These are phyloP conservation scores for Avahi laniger DNA, from an alignment of 2,797 vertebrate genomes.

Conservation along the genomic window DNA sequence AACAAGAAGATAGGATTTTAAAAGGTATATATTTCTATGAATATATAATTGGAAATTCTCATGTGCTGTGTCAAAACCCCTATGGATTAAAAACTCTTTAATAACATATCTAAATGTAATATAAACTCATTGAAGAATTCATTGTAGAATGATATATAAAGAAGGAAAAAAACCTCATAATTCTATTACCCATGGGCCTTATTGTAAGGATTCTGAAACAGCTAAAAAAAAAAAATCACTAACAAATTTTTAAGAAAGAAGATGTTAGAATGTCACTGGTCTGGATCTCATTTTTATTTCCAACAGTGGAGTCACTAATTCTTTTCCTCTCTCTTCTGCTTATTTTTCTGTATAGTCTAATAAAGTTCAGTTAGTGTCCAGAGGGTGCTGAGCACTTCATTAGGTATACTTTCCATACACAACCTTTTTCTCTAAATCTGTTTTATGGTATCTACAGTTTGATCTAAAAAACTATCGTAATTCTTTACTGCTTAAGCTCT, in stretches of 20 bases:
- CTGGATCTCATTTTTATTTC: background rate
- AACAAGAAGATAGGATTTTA: background rate
- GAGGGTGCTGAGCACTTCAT: background rate
- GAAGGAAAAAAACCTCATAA: background rate
- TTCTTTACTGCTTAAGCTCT: background rate
- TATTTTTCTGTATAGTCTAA: background rate
- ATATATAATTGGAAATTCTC: background rate
- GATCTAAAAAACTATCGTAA: background rate
- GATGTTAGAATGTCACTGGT: background rate
- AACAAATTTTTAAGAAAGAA: background rate
- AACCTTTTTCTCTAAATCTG: background rate
- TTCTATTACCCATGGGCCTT: background rate
- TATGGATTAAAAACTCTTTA: background rate
- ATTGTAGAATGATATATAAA: background rate
- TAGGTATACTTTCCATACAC: background rate
- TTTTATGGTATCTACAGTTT: background rate
- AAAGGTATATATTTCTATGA: background rate
- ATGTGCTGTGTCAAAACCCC: background rate
- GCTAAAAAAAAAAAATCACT: background rate
- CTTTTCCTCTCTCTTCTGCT: background rate
- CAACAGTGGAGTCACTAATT: background rate
- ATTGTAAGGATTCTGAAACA: background rate
- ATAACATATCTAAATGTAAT: slow-evolving; percentile 13
- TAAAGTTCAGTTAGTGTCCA: background rate
- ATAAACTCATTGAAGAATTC: background rate